Evolutionary conservation across 2,797 vertebrate species (phyloP), one percentile per base, ranked within the genome.

Genomic region (Chaunax sp.): DNA sequence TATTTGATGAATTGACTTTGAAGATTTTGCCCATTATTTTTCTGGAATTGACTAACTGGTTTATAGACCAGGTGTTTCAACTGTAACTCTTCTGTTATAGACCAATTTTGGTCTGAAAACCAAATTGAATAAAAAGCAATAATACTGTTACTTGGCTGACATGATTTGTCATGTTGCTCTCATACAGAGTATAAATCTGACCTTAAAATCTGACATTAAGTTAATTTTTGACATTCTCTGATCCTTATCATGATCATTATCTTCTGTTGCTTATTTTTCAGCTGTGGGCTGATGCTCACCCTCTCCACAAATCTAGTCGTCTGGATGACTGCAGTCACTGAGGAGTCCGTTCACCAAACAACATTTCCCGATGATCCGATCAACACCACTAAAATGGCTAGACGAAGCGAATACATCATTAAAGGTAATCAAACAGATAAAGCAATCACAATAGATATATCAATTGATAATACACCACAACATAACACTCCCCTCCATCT

Each of bases 311-410:
- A 99, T 82, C 85, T 98, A 10, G 93, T 96, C 0, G 77, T 97
- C 77, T 99, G 98, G 98, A 97, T 98, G 95, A 91, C 90, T 0
- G 91, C 92, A 0, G 97, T 98, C 52, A 95, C 96, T 0, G 97
- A 98, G 0, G 98, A 99, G 82, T 98, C 97, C 0, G 46, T 96
- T 30, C 96, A 99, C 85, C 96, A 97, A 81, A 94, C 95, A n/a
- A 46, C 6, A 2, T 0, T 61, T 25, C 89, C 90, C 0, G 69
- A 51, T 0, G 3, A 77, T 60, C 6, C 22, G 0, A 15, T 3
- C 19, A 91, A 91, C 37, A 1, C 0, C 5, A 74, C 77, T 0
- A 74, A 87, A 63, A 0, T 22, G 12, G 16, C 1, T 3, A 28
- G 64, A 25, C 61, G 89, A 55, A 22, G 1, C 1, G 0, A 8